Evolutionary conservation across 2,888 invertebrate genomes (phyloP).

Genomic region (Platypus cylindrus): DNA sequence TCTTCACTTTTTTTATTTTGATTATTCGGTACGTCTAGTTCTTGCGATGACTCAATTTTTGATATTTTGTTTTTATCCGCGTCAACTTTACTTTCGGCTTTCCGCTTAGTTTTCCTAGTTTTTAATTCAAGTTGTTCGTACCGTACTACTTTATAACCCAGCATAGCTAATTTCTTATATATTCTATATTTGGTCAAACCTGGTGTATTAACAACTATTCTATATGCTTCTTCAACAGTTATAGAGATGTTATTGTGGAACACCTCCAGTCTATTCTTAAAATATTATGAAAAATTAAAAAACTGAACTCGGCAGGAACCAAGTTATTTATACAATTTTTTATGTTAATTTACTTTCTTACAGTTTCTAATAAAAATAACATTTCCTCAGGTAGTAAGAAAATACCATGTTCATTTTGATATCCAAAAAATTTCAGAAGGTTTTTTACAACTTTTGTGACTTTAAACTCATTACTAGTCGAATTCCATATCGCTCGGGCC

Average conservation of each 20-base stretch:
- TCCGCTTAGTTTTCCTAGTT: too few species aligned
- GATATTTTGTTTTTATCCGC: too few species aligned
- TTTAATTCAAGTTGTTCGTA: constrained; percentile 13
- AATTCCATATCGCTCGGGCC: constrained; percentile 26
- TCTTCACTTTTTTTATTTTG: background rate
- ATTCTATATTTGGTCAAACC: constrained; percentile 22
- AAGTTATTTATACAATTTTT: too few species aligned
- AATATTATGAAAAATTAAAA: constrained; percentile 13
- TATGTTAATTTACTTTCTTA: constrained; percentile 28
- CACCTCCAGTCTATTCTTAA: constrained; percentile 50
- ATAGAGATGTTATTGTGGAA: constrained; percentile 43
- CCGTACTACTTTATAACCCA: constrained; percentile 23
- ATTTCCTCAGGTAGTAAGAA: constrained; percentile 51
- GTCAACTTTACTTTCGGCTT: too few species aligned
- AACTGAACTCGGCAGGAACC: background rate
- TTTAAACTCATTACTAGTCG: constrained; percentile 20
- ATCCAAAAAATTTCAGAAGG: constrained; percentile 26
- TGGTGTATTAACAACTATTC: constrained; percentile 34
- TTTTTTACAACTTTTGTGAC: constrained; percentile 23
- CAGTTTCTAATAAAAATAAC: constrained; percentile 51
- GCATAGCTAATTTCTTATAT: constrained; percentile 24
- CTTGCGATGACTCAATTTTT: too few species aligned
- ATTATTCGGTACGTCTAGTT: too few species aligned
- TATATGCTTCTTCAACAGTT: constrained; percentile 54
- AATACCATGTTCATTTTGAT: constrained; percentile 26